Evolutionary conservation across 2,797 vertebrate genomes (phyloP), one percentile per base, ranked within the genome.

Genomic region (Chaetophractus vellerosus): DNA sequence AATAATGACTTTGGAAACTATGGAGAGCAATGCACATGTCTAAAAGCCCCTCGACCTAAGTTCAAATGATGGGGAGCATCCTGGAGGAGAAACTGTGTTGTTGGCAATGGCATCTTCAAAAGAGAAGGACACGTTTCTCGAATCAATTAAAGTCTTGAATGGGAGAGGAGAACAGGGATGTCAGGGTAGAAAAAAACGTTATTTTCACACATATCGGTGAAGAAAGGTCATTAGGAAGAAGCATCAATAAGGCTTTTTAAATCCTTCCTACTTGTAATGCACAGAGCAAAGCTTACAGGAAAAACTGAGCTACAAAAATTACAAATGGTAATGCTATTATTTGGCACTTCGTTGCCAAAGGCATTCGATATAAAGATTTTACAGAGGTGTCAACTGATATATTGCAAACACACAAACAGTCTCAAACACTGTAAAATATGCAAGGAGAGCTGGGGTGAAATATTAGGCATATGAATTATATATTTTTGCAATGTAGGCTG

Each of bases 331-430:
- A 98, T 97, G 98, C 98, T 98, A 98, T 98, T 98, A 98, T 98
- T 98, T 98, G 97, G 97, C 97, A 98, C 96, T 97, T 96, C 96
- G 97, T 98, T 98, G 98, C 98, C 98, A 98, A 98, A 98, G 98
- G 98, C 98, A 98, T 98, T 98, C 97, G 91, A 98, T 98, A 98
- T 98, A 98, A 98, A 98, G 97, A 98, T 98, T 98, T 98, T 98
- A 98, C 97, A 97, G 98, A 98, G 98, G 98, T 98, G 98, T 99
- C 98, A 98, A 97, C 98, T 98, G 98, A 99, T 98, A 98, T 98
- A 98, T 98, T 98, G 97, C 98, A 98, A 98, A 98, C 97, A 98
- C 93, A 97, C 98, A 98, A 98, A 98, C 96, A 98, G 97, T 98
- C 97, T 98, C 97, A 90, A 98, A 97, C 93, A 90, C 96, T 97